These are phyloP conservation scores for Acanthopagrus latus DNA, from an alignment of 2,797 vertebrate species.

Conservation along the genomic window DNA sequence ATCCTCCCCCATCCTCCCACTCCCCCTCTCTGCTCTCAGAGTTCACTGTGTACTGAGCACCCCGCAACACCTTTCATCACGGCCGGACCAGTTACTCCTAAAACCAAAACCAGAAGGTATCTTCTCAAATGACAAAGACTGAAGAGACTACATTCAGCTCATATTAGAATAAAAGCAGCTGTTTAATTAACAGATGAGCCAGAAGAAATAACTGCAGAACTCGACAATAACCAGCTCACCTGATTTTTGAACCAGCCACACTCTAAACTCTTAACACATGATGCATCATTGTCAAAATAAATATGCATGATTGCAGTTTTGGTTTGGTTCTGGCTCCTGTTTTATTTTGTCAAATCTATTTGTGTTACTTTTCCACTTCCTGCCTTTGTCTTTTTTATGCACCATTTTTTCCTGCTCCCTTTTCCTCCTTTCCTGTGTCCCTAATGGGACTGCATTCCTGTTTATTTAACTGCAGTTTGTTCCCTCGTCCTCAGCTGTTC, in stretches of 20 bases:
- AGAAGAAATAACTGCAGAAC: too few relatives aligned
- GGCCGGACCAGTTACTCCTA: neutral
- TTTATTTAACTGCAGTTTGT: too few relatives aligned
- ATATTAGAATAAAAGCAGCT: neutral
- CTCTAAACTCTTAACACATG: neutral
- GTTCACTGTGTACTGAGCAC: slow-evolving; percentile 4
- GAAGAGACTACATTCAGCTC: neutral
- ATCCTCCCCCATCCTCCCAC: neutral
- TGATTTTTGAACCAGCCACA: neutral
- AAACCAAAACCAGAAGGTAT: slow-evolving; percentile 8
- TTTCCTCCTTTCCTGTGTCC: too few relatives aligned
- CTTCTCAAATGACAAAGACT: neutral
- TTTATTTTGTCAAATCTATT: too few relatives aligned
- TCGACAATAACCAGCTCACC: too few relatives aligned
- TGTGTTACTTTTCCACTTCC: too few relatives aligned
- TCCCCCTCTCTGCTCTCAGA: neutral
- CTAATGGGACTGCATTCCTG: too few relatives aligned
- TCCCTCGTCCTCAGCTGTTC: too few relatives aligned
- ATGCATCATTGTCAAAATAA: neutral
- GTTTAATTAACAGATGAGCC: neutral
- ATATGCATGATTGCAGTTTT: too few relatives aligned
- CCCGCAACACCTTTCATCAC: neutral
- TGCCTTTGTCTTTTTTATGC: too few relatives aligned
- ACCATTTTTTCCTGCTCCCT: too few relatives aligned
- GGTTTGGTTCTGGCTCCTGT: too few relatives aligned